Percentiles rank a stretch among this genome's conserved stretches.
These are phyloP conservation scores for Chydorus sphaericus DNA, from an alignment of 2,888 invertebrate genomes.

Conservation along the genomic window DNA sequence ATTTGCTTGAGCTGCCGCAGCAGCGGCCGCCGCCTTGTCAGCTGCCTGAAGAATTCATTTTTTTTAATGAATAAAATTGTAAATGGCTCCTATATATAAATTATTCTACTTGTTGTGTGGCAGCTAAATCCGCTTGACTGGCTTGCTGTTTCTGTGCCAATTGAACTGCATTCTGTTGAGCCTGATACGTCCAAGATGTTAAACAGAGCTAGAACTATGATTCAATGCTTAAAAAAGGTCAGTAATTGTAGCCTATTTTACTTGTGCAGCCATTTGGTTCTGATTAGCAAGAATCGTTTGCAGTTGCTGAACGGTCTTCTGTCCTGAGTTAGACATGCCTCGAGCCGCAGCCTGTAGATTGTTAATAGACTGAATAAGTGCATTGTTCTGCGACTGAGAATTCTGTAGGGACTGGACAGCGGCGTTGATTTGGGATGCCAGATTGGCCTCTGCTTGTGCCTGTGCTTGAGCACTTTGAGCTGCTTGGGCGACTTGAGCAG, in stretches of 20 bases:
- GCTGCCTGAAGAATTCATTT: too few species aligned
- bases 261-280: neutral
- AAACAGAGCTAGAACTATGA: too few species aligned
- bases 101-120: neutral
- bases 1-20: neutral
- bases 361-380: neutral
- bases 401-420: neutral
- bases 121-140: neutral
- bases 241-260: neutral
- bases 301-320: neutral
- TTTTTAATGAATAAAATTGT: too few species aligned
- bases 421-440: neutral
- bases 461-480: neutral
- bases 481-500: neutral
- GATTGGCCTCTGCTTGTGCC: neutral
- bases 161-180: neutral
- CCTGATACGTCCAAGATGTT: neutral
- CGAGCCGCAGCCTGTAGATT: neutral
- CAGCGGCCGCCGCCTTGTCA: neutral
- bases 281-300: neutral
- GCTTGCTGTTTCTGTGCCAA: neutral
- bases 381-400: neutral
- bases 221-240: too few species aligned
- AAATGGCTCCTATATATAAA: too few species aligned
- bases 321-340: neutral